phyloP scores from a whole-genome alignment of 2,113 vertebrate genomes.

The Etheostoma spectabile region DNA sequence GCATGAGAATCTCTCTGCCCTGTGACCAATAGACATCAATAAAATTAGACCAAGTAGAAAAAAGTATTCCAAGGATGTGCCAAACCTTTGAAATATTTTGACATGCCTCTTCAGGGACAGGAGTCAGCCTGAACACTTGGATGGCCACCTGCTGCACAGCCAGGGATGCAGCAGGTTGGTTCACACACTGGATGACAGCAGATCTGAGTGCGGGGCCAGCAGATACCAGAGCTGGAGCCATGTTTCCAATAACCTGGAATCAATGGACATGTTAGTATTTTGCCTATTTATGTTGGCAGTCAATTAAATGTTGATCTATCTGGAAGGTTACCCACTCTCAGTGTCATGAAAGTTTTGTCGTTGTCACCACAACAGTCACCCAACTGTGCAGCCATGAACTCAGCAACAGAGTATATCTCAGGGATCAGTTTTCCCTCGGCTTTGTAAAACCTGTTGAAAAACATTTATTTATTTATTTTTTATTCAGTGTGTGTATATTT shows the following conservation, averaged over 20 bases:
- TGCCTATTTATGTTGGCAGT: background rate
- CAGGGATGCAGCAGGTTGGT: conserved; percentile 79
- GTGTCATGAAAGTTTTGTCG: conserved; percentile 88
- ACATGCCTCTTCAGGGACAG: conserved; percentile 87
- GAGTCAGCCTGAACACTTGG: conserved; percentile 90
- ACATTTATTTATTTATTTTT: too few species aligned
- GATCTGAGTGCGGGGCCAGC: conserved; percentile 85
- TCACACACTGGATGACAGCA: conserved; percentile 86
- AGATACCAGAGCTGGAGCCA: conserved; percentile 87
- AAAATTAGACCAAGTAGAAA: background rate
- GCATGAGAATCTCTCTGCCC: conserved; percentile 85
- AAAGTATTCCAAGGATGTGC: background rate
- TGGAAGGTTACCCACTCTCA: conserved; percentile 83
- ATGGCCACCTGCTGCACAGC: conserved; percentile 92
- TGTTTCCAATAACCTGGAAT: conserved; percentile 92
- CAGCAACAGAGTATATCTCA: conserved; percentile 86
- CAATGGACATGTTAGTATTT: background rate
- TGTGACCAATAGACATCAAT: conserved; percentile 70
- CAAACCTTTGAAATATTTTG: background rate
- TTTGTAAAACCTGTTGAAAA: conserved; percentile 84
- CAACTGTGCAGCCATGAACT: conserved; percentile 87
- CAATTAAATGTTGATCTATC: background rate
- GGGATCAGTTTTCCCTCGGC: conserved; percentile 77
- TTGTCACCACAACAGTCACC: conserved; percentile 87
- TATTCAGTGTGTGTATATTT: too few species aligned